These are phyloP conservation scores for Leptinotarsa defecta DNA, from an alignment of 1,140 invertebrate genomes.

Conservation along the genomic window DNA sequence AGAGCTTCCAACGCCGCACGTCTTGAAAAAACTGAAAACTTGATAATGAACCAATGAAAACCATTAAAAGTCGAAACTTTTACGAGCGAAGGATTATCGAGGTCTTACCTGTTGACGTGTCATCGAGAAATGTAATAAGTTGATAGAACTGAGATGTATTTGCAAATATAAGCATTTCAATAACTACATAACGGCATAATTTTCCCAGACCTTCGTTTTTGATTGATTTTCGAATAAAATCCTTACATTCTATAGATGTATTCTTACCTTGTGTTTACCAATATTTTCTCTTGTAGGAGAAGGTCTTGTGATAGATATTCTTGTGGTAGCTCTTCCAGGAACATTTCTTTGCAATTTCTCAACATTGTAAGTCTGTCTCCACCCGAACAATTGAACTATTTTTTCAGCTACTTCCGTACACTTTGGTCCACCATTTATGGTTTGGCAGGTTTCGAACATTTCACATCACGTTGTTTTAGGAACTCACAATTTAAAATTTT, in stretches of 20 bases:
- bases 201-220: too few species aligned
- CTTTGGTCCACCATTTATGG: slow-evolving; percentile 55
- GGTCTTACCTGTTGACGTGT: too few species aligned
- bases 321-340: slow-evolving; percentile 59
- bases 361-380: slow-evolving; percentile 76
- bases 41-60: too few species aligned
- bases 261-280: slow-evolving; percentile 28
- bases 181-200: too few species aligned
- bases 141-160: too few species aligned
- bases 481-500: slow-evolving; percentile 7
- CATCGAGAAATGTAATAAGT: too few species aligned
- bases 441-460: slow-evolving; percentile 56
- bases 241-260: background rate
- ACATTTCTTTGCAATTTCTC: slow-evolving; percentile 72
- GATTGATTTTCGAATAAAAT: too few species aligned
- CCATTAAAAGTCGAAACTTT: too few species aligned
- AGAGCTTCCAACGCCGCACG: too few species aligned
- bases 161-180: too few species aligned
- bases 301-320: slow-evolving; percentile 53
- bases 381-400: slow-evolving; percentile 71
- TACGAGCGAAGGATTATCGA: too few species aligned
- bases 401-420: slow-evolving; percentile 71
- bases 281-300: slow-evolving; percentile 34
- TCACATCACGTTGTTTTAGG: slow-evolving; percentile 34
- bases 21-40: too few species aligned